Conservation (phyloP, 2,888 invertebrate species). For the Cordilura impudica region DNA sequence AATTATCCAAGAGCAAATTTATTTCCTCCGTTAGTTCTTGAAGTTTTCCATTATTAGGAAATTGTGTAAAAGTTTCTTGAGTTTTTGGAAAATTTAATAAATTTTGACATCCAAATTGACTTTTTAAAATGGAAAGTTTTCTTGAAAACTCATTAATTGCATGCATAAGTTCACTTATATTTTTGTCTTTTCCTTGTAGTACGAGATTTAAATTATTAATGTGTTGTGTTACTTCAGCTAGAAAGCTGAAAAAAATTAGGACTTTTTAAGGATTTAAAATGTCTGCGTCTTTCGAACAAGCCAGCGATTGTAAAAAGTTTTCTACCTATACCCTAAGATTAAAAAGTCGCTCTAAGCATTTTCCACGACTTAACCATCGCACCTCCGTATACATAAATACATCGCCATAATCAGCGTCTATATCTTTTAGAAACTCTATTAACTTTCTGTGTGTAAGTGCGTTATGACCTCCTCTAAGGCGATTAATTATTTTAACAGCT, state of each 20-base stretch:
- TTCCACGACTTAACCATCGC: no score
- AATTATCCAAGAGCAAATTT: no score
- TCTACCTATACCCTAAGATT: neutral
- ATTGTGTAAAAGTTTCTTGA: constrained; percentile 23
- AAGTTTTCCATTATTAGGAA: constrained; percentile 10
- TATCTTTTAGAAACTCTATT: no score
- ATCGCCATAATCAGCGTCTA: no score
- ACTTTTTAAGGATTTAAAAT: constrained; percentile 9
- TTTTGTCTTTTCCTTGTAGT: no score
- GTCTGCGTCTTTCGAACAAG: constrained; percentile 11
- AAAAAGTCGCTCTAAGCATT: no score
- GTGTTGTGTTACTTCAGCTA: constrained; percentile 1
- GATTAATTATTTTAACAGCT: constrained; percentile 7
- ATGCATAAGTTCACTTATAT: no score
- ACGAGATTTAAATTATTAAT: constrained; percentile 9
- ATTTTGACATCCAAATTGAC: neutral
- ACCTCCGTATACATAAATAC: no score
- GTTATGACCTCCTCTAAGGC: no score
- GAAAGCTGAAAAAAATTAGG: neutral
- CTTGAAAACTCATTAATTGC: no score
- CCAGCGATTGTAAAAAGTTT: constrained; percentile 5
- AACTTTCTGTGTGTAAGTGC: no score
- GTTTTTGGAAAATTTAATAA: constrained; percentile 15
- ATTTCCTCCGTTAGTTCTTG: neutral
- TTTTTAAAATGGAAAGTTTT: no score